Evolutionary conservation across 2,113 vertebrate genomes (phyloP).

Genomic region (Megatriorchis doriae): DNA sequence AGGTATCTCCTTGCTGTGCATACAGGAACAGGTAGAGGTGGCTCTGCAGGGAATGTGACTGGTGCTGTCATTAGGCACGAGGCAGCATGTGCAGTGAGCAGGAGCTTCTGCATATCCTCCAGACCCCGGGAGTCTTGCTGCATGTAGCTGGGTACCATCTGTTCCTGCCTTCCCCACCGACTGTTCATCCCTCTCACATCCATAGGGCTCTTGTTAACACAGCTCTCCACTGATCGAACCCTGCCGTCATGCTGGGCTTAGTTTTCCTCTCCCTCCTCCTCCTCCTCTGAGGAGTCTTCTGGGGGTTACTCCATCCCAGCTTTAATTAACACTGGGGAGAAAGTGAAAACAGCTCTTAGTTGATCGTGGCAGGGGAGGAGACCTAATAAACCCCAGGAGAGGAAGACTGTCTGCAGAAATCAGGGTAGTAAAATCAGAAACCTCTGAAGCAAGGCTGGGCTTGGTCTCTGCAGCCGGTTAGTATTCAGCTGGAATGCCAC

Average conservation of each 20-base stretch:
- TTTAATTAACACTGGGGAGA: constrained; percentile 36
- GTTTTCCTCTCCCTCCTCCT: neutral
- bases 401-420: constrained; percentile 5
- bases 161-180: neutral
- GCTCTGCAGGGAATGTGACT: neutral
- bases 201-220: constrained; percentile 34
- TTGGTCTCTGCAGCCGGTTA: neutral
- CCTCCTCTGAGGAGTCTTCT: neutral
- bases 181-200: neutral
- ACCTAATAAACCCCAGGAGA: constrained; percentile 38
- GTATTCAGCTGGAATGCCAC: constrained; percentile 11
- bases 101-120: neutral
- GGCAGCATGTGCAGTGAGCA: neutral
- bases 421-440: constrained; percentile 18
- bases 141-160: constrained; percentile 21
- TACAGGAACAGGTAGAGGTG: neutral
- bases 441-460: neutral
- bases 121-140: neutral
- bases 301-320: neutral
- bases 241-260: neutral
- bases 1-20: neutral
- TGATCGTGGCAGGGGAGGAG: neutral
- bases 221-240: neutral
- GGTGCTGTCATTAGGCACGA: neutral
- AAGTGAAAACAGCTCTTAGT: constrained; percentile 40